phyloP scores from a whole-genome alignment of 2,797 vertebrate genomes.

The Distichodus sexfasciatus region DNA sequence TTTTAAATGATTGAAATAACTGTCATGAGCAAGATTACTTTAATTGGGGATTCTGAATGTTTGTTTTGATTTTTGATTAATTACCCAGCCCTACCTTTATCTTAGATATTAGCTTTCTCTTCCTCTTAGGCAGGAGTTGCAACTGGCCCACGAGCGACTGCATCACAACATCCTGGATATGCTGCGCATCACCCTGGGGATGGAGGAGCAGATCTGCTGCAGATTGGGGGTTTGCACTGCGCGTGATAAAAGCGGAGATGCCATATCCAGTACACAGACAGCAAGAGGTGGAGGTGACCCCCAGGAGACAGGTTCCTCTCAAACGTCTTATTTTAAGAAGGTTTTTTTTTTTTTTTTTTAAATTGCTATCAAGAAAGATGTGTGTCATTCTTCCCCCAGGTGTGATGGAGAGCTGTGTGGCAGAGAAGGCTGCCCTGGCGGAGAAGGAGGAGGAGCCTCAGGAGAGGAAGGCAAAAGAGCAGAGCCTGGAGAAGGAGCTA shows the following conservation, averaged over 20 bases:
- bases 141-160: conserved; percentile 74
- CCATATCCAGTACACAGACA: conserved; percentile 28
- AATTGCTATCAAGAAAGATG: too few species aligned
- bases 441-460: conserved; percentile 83
- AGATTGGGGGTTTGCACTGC: conserved; percentile 72
- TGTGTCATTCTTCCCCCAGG: conserved; percentile 69
- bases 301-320: conserved; percentile 61
- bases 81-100: too few species aligned
- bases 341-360: too few species aligned
- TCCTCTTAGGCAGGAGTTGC: conserved; percentile 72
- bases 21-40: too few species aligned
- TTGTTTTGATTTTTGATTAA: too few species aligned
- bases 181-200: conserved; percentile 70
- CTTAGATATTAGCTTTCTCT: too few species aligned
- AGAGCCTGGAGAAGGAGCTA: conserved; percentile 80
- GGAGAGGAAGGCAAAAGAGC: conserved; percentile 82
- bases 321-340: not conserved
- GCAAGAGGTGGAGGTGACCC: conserved; percentile 47
- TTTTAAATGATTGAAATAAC: too few species aligned
- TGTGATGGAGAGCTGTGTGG: conserved; percentile 84
- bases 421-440: conserved; percentile 81
- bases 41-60: too few species aligned
- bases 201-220: conserved; percentile 82
- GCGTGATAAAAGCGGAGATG: conserved; percentile 44
- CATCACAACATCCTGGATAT: conserved; percentile 81